Base-by-base conservation (phyloP, 2,113 vertebrate genomes). In the Pterocles orientalis region DNA sequence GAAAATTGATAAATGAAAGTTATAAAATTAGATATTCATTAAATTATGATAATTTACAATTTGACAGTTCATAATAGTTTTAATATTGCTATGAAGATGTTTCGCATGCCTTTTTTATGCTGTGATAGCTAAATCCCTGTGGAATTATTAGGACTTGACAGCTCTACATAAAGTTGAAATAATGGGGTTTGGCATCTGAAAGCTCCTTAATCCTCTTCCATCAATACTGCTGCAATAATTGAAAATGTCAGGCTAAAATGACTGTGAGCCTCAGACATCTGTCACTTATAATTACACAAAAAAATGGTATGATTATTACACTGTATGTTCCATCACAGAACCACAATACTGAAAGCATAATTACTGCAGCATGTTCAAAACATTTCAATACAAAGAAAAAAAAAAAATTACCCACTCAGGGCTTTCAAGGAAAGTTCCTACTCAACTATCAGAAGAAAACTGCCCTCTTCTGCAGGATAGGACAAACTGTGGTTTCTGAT, bases 241-340 rank as follows among this genome's bases (percentile, higher is more conserved):
- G 97, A 96, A 97, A 97, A 97, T 95, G 97, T 94, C 94, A 97
- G 62, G 72, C 78, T 96, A 96, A 98, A 98, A 97, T 90, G 82
- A 97, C 95, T 87, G 65, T 68, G 62, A 96, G 91, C 79, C 90
- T 87, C 94, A 97, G 95, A 97, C 48, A 80, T 95, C 95, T 97
- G 97, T 97, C 97, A 98, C 60, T 97, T 97, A 94, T 34, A 96
- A 96, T 96, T 95, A 96, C 61, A 95, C 84, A 75, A 92, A 96
- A 92, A 95, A 92, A 87, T 6, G 64, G 47, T 94, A 56, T 94
- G 82, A 97, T 96, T 97, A 89, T 94, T 87, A 91, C 41, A 94
- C 54, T 51, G 39, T 57, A 86, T 83, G 39, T 43, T 95, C 82
- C 71, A 79, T 60, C 72, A 77, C 70, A 96, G 31, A 93, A 51